Percentiles rank a stretch among this genome's conserved stretches.
These are phyloP conservation scores for Xestobium rufovillosum DNA, from an alignment of 2,888 invertebrate genomes.

Conservation along the genomic window DNA sequence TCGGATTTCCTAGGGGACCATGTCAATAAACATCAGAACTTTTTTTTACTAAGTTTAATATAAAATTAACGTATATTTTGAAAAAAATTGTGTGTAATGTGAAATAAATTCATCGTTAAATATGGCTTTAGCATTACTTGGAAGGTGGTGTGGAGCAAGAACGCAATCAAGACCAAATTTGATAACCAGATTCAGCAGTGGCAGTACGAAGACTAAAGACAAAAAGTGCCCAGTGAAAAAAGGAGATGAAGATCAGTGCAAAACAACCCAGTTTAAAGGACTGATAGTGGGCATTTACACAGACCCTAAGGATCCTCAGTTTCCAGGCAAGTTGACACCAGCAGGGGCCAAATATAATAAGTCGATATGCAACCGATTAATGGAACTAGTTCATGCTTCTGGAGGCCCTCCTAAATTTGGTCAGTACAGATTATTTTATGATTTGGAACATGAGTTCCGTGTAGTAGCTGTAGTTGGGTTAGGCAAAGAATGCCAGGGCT, in stretches of 20 bases:
- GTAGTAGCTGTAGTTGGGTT: slow-evolving; percentile 68
- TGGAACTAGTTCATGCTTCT: slow-evolving; percentile 42
- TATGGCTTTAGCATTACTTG: too few species aligned
- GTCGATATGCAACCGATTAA: slow-evolving; percentile 48
- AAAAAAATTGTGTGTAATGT: not conserved
- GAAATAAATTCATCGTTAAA: not conserved
- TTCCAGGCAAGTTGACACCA: slow-evolving; percentile 54
- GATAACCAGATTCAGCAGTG: too few species aligned
- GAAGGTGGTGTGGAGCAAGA: too few species aligned
- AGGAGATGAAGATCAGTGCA: slow-evolving; percentile 30
- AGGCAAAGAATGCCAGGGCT: slow-evolving; percentile 60
- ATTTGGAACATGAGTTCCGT: slow-evolving; percentile 54
- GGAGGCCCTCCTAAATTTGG: slow-evolving; percentile 48
- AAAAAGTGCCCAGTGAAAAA: slow-evolving; percentile 8
- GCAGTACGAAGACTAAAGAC: too few species aligned
- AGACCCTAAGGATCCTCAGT: slow-evolving; percentile 48
- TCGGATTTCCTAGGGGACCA: not conserved
- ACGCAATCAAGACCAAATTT: too few species aligned
- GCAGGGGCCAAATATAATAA: slow-evolving; percentile 54
- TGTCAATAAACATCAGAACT: slow-evolving; percentile 2
- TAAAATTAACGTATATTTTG: not conserved
- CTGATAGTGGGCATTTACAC: slow-evolving; percentile 57
- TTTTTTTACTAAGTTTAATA: not conserved
- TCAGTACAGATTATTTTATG: slow-evolving; percentile 56
- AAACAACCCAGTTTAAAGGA: slow-evolving; percentile 39